Evolutionary conservation across 92 coral and sea anemone species (phyloP), one percentile per base, ranked within the genome.

Genomic region (Phenganax marumi): DNA sequence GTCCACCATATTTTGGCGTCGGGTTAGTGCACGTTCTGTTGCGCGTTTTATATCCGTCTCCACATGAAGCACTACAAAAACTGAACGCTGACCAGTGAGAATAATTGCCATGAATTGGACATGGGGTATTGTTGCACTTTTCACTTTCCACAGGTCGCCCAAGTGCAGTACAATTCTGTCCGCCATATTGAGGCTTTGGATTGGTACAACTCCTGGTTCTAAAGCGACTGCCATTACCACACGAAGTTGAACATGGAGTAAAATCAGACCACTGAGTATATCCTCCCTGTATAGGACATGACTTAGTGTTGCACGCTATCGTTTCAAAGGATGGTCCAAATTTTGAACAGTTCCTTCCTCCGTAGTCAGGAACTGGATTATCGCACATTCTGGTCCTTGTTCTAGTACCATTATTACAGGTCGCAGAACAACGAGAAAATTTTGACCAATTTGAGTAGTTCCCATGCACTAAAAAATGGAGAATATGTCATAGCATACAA

Each of bases 181-280:
- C 98, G 8, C 97, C 95, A 53, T 90, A 88, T 60, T 75, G 87
- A 51, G 98, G 97, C 54, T 58, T 78, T 2, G 98, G 98, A 64
- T 90, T 90, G 12, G 91, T 89, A 81, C 97, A 93, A 75, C 84
- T 88, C 60, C 97, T 72, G 14, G n/a, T 58, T 51, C 91, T 90
- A 69, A 65, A 85, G 75, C 68, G 60, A 14, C 84, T 87, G 0
- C 97, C 97, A 39, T 87, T 87, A 51, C 91, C 97, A 69, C 97
- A 93, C 18, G 88, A 78, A 24, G 68, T 85, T 25, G 91, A 85
- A 70, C 97, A 93, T 26, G 54, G 26, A 68, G 91, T 88, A 69
- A 91, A 91, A 55, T 88, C 86, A 11, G 97, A 87, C 97, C 97
- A 93, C 26, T 56, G 18, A 14, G 92, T 86, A 71, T 89, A 93